phyloP scores from a whole-genome alignment of 2,888 invertebrate genomes.

The Caenorhabditis sp. region DNA sequence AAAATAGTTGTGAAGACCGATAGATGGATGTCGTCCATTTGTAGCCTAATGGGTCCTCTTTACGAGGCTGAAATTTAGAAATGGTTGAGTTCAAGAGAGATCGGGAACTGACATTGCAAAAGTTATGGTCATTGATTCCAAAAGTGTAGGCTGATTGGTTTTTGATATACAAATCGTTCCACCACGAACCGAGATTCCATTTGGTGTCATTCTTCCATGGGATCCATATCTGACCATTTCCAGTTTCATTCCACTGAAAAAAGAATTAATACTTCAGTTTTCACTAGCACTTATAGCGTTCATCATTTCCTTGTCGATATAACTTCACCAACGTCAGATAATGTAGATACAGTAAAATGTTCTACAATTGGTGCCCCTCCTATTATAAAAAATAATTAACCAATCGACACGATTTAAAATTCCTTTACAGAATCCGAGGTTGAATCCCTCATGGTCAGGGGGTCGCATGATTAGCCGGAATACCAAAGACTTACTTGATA shows the following conservation, averaged over 20 bases:
- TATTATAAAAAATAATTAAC: too few species aligned
- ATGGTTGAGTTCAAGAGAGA: neutral
- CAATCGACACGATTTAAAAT: too few species aligned
- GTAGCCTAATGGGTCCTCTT: conserved; percentile 7
- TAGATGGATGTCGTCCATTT: conserved; percentile 60
- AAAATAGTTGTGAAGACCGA: conserved; percentile 54
- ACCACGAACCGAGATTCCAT: conserved; percentile 31
- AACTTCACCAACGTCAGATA: too few species aligned
- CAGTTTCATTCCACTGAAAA: conserved; percentile 53
- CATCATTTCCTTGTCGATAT: too few species aligned
- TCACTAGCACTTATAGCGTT: too few species aligned
- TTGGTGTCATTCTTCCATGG: conserved; percentile 21
- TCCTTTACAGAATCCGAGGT: too few species aligned
- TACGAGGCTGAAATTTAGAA: conserved; percentile 22
- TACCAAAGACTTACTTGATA: conserved; percentile 41
- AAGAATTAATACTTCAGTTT: too few species aligned
- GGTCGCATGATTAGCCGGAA: too few species aligned
- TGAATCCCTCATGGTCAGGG: too few species aligned
- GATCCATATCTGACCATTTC: conserved; percentile 52
- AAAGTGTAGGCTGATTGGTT: conserved; percentile 38
- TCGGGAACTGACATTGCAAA: conserved; percentile 37
- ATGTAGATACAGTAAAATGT: too few species aligned
- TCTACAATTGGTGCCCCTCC: too few species aligned
- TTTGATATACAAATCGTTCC: conserved; percentile 22
- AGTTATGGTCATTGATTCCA: conserved; percentile 43